These are phyloP conservation scores for Stichopus chloronotus DNA, from an alignment of 35 echinoderm and acorn worm genomes.

Conservation along the genomic window DNA sequence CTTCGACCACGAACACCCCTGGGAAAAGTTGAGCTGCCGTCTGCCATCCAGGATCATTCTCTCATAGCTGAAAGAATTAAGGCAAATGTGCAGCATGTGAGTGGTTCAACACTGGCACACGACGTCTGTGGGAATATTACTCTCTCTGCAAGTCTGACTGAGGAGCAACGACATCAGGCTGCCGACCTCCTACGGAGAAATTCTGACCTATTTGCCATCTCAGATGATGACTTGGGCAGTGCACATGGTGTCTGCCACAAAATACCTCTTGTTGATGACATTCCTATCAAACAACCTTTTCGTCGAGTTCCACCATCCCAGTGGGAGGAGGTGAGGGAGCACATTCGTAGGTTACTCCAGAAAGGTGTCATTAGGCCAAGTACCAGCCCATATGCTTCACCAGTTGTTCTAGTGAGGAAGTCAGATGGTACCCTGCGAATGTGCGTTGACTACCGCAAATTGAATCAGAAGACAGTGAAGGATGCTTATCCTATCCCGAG, in stretches of 20 bases:
- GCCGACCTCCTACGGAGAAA: background rate
- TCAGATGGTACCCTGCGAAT: slow-evolving; percentile 58
- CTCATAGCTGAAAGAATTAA: background rate
- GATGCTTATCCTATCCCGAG: slow-evolving; percentile 68
- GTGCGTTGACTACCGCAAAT: slow-evolving; percentile 72
- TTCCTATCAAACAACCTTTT: slow-evolving; percentile 55
- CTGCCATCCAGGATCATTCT: slow-evolving; percentile 18
- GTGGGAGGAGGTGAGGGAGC: slow-evolving; percentile 50
- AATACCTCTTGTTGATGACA: slow-evolving; percentile 52
- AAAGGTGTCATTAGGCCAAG: slow-evolving; percentile 35
- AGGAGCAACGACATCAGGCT: background rate
- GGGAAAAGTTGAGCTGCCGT: background rate
- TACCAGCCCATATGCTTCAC: slow-evolving; percentile 54
- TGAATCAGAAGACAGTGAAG: slow-evolving; percentile 52
- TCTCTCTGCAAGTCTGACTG: background rate
- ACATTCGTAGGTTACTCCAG: slow-evolving; percentile 52
- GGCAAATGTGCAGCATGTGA: background rate
- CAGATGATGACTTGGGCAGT: slow-evolving; percentile 54
- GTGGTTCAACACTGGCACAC: background rate
- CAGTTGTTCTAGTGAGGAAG: slow-evolving; percentile 56
- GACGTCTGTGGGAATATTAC: background rate
- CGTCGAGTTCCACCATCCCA: slow-evolving; percentile 58
- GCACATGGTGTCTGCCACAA: slow-evolving; percentile 18
- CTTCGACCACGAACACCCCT: background rate
- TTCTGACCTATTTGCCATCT: slow-evolving; percentile 57